Base-by-base conservation (phyloP, 2,888 invertebrate species). In the Apamea monoglypha region DNA sequence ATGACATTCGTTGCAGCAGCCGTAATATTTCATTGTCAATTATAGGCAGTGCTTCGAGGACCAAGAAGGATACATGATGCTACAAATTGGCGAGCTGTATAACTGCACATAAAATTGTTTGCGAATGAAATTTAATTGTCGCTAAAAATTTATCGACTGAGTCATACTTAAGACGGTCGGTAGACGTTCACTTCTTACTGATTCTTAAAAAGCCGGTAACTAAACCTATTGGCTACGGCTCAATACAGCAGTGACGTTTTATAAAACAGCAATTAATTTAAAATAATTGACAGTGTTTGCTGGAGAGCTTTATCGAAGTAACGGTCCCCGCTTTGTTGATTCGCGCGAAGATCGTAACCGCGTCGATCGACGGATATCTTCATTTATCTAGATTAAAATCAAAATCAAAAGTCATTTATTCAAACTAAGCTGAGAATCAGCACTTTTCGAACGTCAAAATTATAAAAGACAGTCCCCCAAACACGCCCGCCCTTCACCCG, bases 71-170 rank as follows among this genome's bases (percentile, higher is more conserved):
- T 87, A 82, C 81, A 84, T 76, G 78, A 61, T 84, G 86, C 88
- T 90, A 90, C 88, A 87, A 91, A 91, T 91, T 91, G 91, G 84
- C 85, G 85, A 87, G 82, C 86, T 86, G 84, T 90, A 63, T n/a
- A 91, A 90, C 90, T 87, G 89, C 71, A 84, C 75, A 84, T 82
- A 76, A 82, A 89, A 81, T 85, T 82, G 81, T 80, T 84, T 71
- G 74, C 53, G 73, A 83, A 87, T 83, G 85, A 85, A 88, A 81
- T 53, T 83, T 85, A 84, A 90, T 69, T 85, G 82, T 90, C 29
- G 74, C 75, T 77, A 77, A 78, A 82, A 84, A 71, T 74, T 75
- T 80, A 86, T 87, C 47, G 72, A 21, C 44, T 78, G 76, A 87
- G 21, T 80, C 78, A 88, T 84, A 70, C 18, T 7, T 69, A 44